Evolutionary conservation across 2,797 vertebrate species (phyloP).

Genomic region (Florisuga fusca): DNA sequence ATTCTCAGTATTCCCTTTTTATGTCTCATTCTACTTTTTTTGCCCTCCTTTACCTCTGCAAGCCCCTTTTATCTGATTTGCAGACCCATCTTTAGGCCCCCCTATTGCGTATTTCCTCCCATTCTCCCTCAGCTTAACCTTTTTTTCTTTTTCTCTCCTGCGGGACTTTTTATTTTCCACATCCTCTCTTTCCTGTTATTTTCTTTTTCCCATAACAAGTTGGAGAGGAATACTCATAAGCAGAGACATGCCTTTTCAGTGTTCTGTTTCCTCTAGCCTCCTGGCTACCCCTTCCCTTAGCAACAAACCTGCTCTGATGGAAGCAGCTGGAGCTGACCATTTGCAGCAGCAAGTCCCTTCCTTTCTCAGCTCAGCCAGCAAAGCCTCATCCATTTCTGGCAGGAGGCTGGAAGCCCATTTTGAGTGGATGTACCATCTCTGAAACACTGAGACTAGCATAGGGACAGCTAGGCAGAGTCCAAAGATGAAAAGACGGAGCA

Average conservation of each 20-base stretch:
- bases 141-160: not conserved
- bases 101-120: not conserved
- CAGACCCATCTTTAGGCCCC: not conserved
- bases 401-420: not conserved
- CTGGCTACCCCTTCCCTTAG: not conserved
- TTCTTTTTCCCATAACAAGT: not conserved
- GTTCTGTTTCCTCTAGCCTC: slow-evolving; percentile 8
- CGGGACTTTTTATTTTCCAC: not conserved
- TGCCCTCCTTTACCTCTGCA: not conserved
- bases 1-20: not conserved
- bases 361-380: not conserved
- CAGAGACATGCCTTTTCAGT: not conserved
- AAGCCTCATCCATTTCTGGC: not conserved
- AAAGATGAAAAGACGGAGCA: too few species aligned
- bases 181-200: slow-evolving; percentile 16
- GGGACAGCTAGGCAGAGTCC: not conserved
- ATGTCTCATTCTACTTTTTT: not conserved
- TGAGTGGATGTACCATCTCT: not conserved
- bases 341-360: not conserved
- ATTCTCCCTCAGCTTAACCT: not conserved
- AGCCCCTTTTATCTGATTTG: not conserved
- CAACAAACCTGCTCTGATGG: not conserved
- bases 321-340: not conserved
- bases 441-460: fast-evolving
- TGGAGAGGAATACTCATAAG: not conserved